A percentile compares a stretch with the other conserved stretches of the same genome.
Conservation (phyloP, 92 coral and sea anemone genomes). For the Galaxea fascicularis region DNA sequence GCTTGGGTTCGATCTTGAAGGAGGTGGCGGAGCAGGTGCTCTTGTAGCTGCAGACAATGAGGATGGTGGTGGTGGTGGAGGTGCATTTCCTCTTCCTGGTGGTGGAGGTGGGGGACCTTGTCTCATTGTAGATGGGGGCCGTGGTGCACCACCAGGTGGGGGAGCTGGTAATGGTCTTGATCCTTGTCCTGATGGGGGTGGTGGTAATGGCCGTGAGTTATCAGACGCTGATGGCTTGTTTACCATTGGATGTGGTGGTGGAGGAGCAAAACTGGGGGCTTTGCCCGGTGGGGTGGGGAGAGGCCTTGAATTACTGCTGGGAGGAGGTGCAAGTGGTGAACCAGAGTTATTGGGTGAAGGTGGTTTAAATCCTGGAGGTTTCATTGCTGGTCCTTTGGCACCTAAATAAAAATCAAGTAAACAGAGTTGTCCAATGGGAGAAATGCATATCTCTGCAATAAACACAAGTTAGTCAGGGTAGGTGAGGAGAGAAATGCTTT, state of each 20-base stretch:
- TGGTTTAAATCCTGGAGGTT: constrained; percentile 89
- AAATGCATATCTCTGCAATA: too few species aligned
- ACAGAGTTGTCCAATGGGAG: not conserved
- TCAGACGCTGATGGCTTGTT: constrained; percentile 68
- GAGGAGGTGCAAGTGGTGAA: constrained; percentile 52
- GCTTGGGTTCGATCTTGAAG: constrained; percentile 73
- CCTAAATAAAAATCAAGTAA: constrained; percentile 16
- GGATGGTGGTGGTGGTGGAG: constrained; percentile 58
- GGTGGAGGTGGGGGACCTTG: constrained; percentile 76
- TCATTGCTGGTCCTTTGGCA: constrained; percentile 83
- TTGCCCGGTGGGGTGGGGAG: constrained; percentile 91
- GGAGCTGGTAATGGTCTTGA: constrained; percentile 72
- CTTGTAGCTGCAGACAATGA: constrained; percentile 32
- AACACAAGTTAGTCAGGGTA: too few species aligned
- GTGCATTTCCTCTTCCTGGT: constrained; percentile 59
- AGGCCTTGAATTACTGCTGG: constrained; percentile 68
- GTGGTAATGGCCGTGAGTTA: constrained; percentile 84
- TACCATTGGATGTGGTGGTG: constrained; percentile 76
- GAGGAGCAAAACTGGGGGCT: constrained; percentile 59
- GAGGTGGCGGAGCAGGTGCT: constrained; percentile 82
- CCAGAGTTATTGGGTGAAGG: constrained; percentile 62
- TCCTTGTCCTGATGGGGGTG: constrained; percentile 86
- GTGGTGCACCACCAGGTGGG: constrained; percentile 54
- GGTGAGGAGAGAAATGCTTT: too few species aligned
- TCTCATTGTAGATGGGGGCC: constrained; percentile 60